These are phyloP conservation scores for Acanthopagrus latus DNA, from an alignment of 2,797 vertebrate genomes.

Conservation along the genomic window DNA sequence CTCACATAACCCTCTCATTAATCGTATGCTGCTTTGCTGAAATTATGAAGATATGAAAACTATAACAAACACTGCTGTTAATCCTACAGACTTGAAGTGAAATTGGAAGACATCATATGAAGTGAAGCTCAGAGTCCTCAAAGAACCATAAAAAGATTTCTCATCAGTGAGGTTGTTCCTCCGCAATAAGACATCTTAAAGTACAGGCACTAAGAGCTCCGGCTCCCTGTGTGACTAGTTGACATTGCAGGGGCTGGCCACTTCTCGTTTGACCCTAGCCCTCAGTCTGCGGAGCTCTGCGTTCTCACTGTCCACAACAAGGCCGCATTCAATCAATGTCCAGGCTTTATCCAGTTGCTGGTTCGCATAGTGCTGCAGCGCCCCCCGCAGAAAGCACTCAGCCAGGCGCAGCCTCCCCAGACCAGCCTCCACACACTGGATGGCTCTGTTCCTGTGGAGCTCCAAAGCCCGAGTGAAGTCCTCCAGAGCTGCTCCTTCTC, in stretches of 20 bases:
- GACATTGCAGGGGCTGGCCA: slow-evolving; percentile 87
- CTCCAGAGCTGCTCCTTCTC: slow-evolving; percentile 83
- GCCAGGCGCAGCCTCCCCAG: slow-evolving; percentile 81
- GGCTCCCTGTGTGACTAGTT: slow-evolving; percentile 79
- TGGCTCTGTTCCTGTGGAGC: slow-evolving; percentile 80
- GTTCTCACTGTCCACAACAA: slow-evolving; percentile 85
- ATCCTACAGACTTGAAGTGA: background rate
- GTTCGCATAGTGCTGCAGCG: slow-evolving; percentile 83
- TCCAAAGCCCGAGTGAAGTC: slow-evolving; percentile 89
- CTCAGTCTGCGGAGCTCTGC: slow-evolving; percentile 89
- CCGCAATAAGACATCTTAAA: background rate
- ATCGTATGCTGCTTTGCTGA: slow-evolving; percentile 22
- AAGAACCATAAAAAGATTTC: background rate
- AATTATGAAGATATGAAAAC: slow-evolving; percentile 8
- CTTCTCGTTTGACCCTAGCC: slow-evolving; percentile 87
- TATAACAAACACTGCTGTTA: slow-evolving; percentile 14
- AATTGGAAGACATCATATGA: slow-evolving; percentile 26
- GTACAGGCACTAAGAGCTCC: slow-evolving; percentile 28
- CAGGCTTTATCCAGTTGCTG: slow-evolving; percentile 87
- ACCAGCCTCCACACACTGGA: slow-evolving; percentile 78
- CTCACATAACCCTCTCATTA: slow-evolving; percentile 7
- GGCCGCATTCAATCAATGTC: slow-evolving; percentile 86
- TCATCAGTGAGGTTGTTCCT: slow-evolving; percentile 1
- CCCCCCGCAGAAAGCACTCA: slow-evolving; percentile 82
- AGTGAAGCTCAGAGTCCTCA: background rate